Evolutionary conservation across 2,113 vertebrate species (phyloP).

Genomic region (Burhinus oedicnemus): DNA sequence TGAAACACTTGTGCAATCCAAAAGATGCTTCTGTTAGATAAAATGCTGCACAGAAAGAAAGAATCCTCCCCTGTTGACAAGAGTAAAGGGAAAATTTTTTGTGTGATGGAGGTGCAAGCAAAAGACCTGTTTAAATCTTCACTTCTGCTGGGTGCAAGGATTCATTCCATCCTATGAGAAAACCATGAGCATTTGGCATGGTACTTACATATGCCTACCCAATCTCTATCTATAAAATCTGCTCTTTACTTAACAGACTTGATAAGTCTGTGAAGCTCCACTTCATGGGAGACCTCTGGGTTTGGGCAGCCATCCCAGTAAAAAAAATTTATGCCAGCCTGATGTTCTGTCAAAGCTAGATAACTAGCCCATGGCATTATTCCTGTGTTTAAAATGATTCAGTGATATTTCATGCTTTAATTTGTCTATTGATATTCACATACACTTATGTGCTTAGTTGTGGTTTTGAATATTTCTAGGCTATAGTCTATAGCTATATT

Average conservation of each 20-base stretch:
- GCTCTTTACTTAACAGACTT: background rate
- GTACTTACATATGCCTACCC: background rate
- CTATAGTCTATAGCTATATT: background rate
- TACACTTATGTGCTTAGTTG: fast-evolving
- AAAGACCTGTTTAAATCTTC: background rate
- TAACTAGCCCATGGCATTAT: background rate
- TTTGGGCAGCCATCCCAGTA: background rate
- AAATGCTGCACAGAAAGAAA: background rate
- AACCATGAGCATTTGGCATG: background rate
- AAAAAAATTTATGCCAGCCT: background rate
- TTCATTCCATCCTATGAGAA: background rate
- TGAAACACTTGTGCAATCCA: background rate
- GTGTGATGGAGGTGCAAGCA: background rate
- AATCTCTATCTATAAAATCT: background rate
- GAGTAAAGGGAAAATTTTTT: background rate
- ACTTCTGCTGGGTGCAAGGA: background rate
- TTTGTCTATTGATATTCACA: background rate
- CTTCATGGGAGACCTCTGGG: background rate
- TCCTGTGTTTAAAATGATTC: background rate
- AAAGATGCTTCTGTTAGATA: background rate
- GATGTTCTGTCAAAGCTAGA: background rate
- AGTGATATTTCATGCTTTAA: background rate
- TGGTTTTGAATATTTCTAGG: background rate
- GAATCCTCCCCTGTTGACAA: background rate
- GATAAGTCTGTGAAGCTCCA: background rate